Conservation (phyloP, 2,797 vertebrate genomes). For the Epinephelus malabaricus region DNA sequence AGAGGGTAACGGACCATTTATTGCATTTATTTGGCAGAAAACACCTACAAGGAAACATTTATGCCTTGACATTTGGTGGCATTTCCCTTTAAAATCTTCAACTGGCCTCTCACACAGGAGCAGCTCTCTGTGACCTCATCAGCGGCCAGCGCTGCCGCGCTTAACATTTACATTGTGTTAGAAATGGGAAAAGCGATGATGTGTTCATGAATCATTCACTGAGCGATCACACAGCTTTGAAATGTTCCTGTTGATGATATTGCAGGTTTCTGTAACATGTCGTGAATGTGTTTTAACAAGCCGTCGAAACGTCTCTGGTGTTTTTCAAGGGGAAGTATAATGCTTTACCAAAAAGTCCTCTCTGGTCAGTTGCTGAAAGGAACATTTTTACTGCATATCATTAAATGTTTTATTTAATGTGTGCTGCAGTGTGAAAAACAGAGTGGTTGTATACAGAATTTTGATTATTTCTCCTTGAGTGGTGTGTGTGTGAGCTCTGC, state of each 20-base stretch:
- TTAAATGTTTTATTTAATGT: neutral
- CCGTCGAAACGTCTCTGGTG: conserved; percentile 49
- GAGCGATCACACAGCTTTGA: conserved; percentile 31
- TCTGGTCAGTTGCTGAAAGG: neutral
- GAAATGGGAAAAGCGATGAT: conserved; percentile 5
- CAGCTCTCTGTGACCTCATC: conserved; percentile 14
- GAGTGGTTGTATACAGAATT: neutral
- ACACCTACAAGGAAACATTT: neutral
- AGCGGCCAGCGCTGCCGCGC: conserved; percentile 16
- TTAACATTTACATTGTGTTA: conserved; percentile 44
- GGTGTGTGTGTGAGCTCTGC: neutral
- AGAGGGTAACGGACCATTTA: neutral
- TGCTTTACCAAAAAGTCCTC: conserved; percentile 13
- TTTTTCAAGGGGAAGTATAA: conserved; percentile 36
- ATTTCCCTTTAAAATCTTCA: conserved; percentile 21
- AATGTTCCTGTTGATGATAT: conserved; percentile 27
- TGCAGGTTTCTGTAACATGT: conserved; percentile 41
- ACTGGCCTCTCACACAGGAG: neutral
- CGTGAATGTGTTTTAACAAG: conserved; percentile 41
- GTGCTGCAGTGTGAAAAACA: neutral
- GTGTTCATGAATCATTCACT: conserved; percentile 45
- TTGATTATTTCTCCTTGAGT: neutral
- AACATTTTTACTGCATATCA: conserved; percentile 9
- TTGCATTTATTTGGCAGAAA: neutral
- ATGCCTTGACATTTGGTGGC: neutral